These are phyloP conservation scores for Apoda limacodes DNA, from an alignment of 2,888 invertebrate genomes.

Conservation along the genomic window DNA sequence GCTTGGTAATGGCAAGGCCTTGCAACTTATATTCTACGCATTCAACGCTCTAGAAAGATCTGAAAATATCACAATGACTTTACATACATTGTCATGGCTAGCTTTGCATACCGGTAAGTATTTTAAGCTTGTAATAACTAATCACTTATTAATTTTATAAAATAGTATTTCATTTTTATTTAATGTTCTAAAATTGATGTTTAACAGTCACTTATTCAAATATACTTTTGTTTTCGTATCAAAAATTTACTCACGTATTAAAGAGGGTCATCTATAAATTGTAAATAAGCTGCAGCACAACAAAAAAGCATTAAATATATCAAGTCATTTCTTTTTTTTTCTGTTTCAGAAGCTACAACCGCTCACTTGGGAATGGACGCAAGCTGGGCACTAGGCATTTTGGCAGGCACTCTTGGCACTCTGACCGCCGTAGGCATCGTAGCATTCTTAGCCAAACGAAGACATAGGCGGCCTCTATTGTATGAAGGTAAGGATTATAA, in stretches of 20 bases:
- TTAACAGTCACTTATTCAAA: no score
- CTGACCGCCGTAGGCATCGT: conserved; percentile 75
- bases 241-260: no score
- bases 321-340: no score
- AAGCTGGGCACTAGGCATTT: conserved; percentile 69
- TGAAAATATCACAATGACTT: conserved; percentile 67
- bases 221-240: no score
- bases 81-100: conserved; percentile 46
- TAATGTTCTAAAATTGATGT: no score
- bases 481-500: conserved; percentile 54
- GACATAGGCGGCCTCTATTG: conserved; percentile 60
- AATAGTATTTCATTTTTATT: conserved; percentile 1
- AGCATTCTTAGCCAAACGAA: conserved; percentile 71
- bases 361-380: conserved; percentile 33
- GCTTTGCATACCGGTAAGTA: conserved; percentile 51
- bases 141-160: neutral
- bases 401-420: conserved; percentile 77
- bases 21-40: conserved; percentile 84
- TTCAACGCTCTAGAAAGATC: conserved; percentile 87
- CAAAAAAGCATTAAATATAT: no score
- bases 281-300: no score
- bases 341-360: conserved; percentile 37
- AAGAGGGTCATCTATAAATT: no score
- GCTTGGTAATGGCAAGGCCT: conserved; percentile 81
- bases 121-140: neutral